Evolutionary conservation across 2,113 vertebrate genomes (phyloP).

Genomic region (Xenopus borealis): DNA sequence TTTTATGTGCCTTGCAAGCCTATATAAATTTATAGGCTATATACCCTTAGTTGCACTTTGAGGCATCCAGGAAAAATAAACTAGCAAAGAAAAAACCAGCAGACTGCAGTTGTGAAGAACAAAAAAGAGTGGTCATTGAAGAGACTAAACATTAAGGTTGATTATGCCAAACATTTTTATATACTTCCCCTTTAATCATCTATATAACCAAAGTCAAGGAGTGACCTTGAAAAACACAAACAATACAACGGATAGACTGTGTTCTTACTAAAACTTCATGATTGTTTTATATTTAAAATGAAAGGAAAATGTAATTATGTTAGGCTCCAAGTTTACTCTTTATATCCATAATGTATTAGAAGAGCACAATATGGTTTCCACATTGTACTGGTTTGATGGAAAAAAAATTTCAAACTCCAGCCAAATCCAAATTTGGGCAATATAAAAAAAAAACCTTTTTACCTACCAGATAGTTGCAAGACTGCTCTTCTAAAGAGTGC

Average conservation of each 20-base stretch:
- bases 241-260: background rate
- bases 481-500: background rate
- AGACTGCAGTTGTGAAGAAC: background rate
- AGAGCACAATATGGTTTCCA: slow-evolving; percentile 29
- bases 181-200: slow-evolving; percentile 1
- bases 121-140: background rate
- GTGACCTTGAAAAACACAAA: slow-evolving; percentile 17
- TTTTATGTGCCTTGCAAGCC: no score
- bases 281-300: slow-evolving; percentile 36
- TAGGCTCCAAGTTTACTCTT: slow-evolving; percentile 9
- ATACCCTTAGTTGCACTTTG: no score
- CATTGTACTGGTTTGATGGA: slow-evolving; percentile 32
- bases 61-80: no score
- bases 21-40: no score
- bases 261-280: slow-evolving; percentile 15
- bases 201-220: slow-evolving; percentile 15
- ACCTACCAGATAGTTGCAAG: background rate
- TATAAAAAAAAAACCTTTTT: background rate
- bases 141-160: background rate
- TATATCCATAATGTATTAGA: slow-evolving; percentile 28
- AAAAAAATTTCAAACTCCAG: background rate
- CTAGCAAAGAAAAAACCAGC: background rate
- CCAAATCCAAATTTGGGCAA: background rate
- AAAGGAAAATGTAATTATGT: slow-evolving; percentile 24
- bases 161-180: background rate